Conservation (phyloP, 2,888 invertebrate species). For the Drosophila pegasa region DNA sequence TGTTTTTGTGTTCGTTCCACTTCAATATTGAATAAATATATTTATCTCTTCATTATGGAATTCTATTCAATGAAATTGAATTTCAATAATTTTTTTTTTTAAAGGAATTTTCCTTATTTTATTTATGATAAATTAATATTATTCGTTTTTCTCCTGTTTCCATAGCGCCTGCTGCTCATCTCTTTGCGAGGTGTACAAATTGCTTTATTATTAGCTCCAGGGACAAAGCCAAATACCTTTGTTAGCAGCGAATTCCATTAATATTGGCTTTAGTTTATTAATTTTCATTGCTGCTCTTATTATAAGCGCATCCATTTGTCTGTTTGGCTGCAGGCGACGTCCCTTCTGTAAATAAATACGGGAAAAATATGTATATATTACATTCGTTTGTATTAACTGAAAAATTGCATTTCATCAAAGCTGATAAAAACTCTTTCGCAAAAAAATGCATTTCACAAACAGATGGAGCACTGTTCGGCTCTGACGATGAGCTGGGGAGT, state of each 20-base stretch:
- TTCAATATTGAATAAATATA: background rate
- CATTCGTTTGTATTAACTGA: conserved; percentile 1
- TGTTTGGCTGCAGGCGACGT: background rate
- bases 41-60: background rate
- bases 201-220: conserved; percentile 4
- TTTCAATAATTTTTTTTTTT: conserved; percentile 10
- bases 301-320: background rate
- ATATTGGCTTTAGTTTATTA: conserved; percentile 7
- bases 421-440: background rate
- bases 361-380: background rate
- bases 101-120: background rate
- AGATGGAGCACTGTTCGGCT: background rate
- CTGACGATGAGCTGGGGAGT: background rate
- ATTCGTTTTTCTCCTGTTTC: background rate
- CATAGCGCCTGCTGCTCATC: background rate
- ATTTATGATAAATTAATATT: background rate
- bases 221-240: conserved; percentile 2
- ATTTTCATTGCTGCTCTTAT: conserved; percentile 4
- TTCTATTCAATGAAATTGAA: background rate
- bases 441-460: background rate
- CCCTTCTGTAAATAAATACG: background rate
- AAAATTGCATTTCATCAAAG: background rate
- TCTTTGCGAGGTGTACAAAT: conserved; percentile 1
- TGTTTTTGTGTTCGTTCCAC: too few relatives aligned
- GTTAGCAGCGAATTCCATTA: conserved; percentile 1